A percentile compares a stretch with the other conserved stretches of the same genome.
phyloP scores from a whole-genome alignment of 2,888 invertebrate genomes.

The Tinea pellionella region DNA sequence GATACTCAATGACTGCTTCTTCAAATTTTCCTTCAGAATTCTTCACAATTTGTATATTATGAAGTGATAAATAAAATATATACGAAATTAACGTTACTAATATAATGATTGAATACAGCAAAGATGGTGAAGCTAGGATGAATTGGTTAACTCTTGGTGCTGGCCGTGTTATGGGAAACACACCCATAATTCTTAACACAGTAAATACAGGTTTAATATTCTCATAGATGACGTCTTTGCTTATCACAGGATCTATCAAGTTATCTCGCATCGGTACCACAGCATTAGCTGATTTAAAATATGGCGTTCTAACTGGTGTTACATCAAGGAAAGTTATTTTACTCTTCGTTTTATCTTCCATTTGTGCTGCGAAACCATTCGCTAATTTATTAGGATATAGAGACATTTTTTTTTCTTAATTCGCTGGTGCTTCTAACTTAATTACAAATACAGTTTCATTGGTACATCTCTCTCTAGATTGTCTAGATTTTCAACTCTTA shows the following conservation, averaged over 20 bases:
- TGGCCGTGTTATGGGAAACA: conserved; percentile 69
- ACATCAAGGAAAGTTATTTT: conserved; percentile 53
- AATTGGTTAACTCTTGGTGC: conserved; percentile 60
- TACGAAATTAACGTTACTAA: conserved; percentile 63
- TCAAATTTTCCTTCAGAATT: conserved; percentile 77
- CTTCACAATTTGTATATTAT: conserved; percentile 71
- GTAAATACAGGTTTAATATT: conserved; percentile 58
- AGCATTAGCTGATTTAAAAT: conserved; percentile 33
- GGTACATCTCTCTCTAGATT: too few species aligned
- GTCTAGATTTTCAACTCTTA: too few species aligned
- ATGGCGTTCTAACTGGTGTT: conserved; percentile 42
- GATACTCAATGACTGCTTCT: conserved; percentile 80
- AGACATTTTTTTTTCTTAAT: conserved; percentile 30
- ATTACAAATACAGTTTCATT: too few species aligned
- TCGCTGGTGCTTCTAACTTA: conserved; percentile 1
- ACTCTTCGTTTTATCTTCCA: conserved; percentile 33
- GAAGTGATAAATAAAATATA: conserved; percentile 71
- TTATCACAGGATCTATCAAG: conserved; percentile 37
- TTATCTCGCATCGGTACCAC: conserved; percentile 44
- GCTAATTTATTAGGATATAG: conserved; percentile 39
- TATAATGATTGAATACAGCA: conserved; percentile 69
- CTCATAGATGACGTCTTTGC: conserved; percentile 52
- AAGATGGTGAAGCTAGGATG: conserved; percentile 59
- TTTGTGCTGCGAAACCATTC: conserved; percentile 42
- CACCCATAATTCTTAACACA: conserved; percentile 66